Base-by-base conservation (phyloP, 2,113 vertebrate genomes). In the Ochotona curzoniae region DNA sequence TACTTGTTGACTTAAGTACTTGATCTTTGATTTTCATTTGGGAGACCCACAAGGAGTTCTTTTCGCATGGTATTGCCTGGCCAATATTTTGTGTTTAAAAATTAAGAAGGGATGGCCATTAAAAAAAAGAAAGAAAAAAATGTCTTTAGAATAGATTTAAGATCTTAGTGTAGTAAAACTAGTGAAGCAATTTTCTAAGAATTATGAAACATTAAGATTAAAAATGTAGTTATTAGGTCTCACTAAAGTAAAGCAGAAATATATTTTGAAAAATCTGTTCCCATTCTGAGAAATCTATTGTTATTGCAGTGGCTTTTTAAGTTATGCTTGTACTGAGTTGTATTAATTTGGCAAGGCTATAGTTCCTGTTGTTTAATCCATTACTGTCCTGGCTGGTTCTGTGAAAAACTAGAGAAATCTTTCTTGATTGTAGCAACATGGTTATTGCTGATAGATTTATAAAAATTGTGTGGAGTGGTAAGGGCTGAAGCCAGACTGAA, bases 71-170 rank as follows among this genome's bases (percentile, higher is more conserved):
- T 13, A 15, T 20, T 57, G 54, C 2, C 54, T 57, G 54, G 3
- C 54, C 54, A 14, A 57, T 14, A 93, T 92, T 92, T 10, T 64
- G 49, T 82, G 54, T 87, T 91, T 83, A 30, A 11, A 75, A 44
- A 76, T 85, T 83, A 74, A 67, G 70, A n/a, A 75, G 25, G 79
- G 14, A 67, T 57, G 15, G 26, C 38, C 38, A 44, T 44, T 44
- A 10, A 17, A 18, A 94, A 51, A 71, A 35, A 69, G 67, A 32
- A 60, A 91, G 74, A 84, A 69, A 60, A 32, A 60, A 94, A 81
- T 64, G 1, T 67, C 28, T 82, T 91, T 82, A 38, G 82, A 44
- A 82, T 83, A 60, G 63, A n/a, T 20, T 79, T 60, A 74, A 76
- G 26, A 15, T n/a, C 26, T 83, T 63, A 18, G 10, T 63, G 32